Conservation (phyloP, 2,888 invertebrate genomes). For the Melipona bicolor region DNA sequence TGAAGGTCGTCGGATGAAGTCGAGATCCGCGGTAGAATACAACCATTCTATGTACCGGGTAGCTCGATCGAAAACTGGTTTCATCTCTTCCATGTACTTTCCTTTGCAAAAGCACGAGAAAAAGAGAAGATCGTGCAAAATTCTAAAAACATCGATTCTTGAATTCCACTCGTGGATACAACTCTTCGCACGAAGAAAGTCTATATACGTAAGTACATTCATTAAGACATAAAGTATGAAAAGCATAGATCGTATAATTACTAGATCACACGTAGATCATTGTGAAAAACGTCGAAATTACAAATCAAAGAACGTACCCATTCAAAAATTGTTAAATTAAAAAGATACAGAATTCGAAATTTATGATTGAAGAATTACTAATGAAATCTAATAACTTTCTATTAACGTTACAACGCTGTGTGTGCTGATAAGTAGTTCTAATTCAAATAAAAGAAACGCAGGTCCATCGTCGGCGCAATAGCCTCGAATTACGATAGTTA, state of each 20-base stretch:
- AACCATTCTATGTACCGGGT: constrained; percentile 70
- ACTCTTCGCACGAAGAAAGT: neutral
- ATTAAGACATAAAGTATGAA: neutral
- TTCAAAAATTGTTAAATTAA: neutral
- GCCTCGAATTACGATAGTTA: neutral
- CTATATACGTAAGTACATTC: neutral
- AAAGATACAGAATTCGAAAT: neutral
- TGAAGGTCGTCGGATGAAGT: constrained; percentile 71
- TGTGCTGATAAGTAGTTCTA: neutral
- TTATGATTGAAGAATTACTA: neutral
- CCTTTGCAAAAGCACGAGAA: neutral
- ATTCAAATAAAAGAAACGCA: neutral
- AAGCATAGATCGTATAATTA: constrained; percentile 9
- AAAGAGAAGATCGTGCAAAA: neutral
- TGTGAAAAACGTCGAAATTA: neutral
- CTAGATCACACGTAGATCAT: neutral
- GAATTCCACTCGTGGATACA: neutral
- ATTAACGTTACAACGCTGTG: neutral
- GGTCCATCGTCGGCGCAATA: neutral
- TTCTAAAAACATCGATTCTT: neutral
- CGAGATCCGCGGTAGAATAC: constrained; percentile 68
- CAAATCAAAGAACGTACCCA: neutral
- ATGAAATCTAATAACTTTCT: neutral
- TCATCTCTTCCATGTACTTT: constrained; percentile 19
- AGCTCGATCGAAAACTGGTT: constrained; percentile 56